Evolutionary conservation across 2,797 vertebrate genomes (phyloP), one percentile per base, ranked within the genome.

Genomic region (Bryconaethiops microstoma): DNA sequence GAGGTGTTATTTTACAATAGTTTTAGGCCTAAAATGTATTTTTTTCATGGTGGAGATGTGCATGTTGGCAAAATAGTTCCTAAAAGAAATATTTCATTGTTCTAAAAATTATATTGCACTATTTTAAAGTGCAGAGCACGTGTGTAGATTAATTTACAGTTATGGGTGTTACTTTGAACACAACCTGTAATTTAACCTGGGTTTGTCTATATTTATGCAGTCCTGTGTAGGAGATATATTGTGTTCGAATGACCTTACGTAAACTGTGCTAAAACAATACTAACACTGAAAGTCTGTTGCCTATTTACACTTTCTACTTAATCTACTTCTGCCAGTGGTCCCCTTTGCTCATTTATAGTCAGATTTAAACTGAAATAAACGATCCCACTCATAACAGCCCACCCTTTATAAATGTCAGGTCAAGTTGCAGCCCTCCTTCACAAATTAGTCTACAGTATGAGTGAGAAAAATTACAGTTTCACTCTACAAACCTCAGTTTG

Each of bases 401-500:
- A 13, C 57, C 23, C 12, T 13, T 40, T 35, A 72, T 21, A 74
- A 40, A 50, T 21, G 62, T 64, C 62, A 64, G 14, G 9, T 29
- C 3, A 62, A 5, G n/a, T 45, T 19, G 42, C 25, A 59, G 16
- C 39, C 50, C 54, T 9, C 35, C 13, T 14, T 21, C 12, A 76
- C 35, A 64, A 17, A 40, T n/a, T 29, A 29, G 29, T 3, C 29
- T 29, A 19, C 50, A 29, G 21, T 63, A 12, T 76, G 52, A 70
- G 35, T 63, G 57, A 2, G 54, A 57, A 65, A 57, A n/a, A 42
- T 59, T 52, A 7, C 39, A 45, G 4, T 93, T 94, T 92, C 89
- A 91, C 88, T 93, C 92, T 92, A 82, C 70, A 45, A 60, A 60
- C 23, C 23, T 4, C 77, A 72, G 7, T 40, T 13, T 5, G 60